Conservation (phyloP, 2,113 vertebrate genomes). For the Ardeotis arabs region DNA sequence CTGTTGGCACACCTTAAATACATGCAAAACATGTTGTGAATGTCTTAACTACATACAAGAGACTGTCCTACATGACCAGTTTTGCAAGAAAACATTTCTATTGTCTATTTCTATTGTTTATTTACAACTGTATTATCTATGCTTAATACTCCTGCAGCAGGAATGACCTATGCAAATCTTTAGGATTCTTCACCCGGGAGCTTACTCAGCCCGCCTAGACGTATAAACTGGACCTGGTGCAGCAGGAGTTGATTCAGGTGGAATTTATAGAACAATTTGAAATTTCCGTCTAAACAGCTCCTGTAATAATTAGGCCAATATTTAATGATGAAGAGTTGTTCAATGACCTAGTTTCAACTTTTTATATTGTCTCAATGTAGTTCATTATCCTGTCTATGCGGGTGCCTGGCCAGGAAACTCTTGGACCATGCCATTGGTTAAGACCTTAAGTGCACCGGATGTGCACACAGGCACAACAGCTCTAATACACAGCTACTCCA, state of each 20-base stretch:
- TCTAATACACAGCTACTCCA: background rate
- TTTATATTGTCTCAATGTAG: too few species aligned
- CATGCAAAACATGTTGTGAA: fast-evolving
- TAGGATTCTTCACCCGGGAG: fast-evolving
- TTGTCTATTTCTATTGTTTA: background rate
- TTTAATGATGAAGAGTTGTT: too few species aligned
- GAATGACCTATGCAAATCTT: background rate
- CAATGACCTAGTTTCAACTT: too few species aligned
- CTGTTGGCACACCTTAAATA: background rate
- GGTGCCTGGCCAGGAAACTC: too few species aligned
- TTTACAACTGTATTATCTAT: background rate
- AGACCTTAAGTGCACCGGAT: too few species aligned
- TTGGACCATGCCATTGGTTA: too few species aligned
- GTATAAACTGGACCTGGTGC: background rate
- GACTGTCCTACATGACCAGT: background rate
- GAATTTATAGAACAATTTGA: background rate
- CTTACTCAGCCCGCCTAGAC: background rate
- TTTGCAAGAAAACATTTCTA: background rate
- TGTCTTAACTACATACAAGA: background rate
- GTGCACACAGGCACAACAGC: background rate
- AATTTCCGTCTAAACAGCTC: too few species aligned
- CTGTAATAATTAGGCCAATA: too few species aligned
- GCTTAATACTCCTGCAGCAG: background rate
- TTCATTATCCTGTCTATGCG: too few species aligned
- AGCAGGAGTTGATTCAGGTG: background rate